phyloP scores from a whole-genome alignment of 2,797 vertebrate genomes.

The Phoebastria nigripes region DNA sequence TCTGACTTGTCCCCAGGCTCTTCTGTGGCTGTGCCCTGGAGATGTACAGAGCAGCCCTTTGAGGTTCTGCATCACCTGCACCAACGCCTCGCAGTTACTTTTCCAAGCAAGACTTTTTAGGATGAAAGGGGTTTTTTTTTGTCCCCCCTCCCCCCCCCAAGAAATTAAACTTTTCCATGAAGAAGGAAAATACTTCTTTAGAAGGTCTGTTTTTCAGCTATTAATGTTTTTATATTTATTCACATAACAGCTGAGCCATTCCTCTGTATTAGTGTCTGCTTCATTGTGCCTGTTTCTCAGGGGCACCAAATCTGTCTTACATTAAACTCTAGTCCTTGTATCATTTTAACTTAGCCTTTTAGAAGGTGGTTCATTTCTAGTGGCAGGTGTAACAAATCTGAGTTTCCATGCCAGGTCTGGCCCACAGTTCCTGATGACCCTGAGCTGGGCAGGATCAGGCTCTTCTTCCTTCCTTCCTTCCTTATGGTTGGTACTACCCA shows the following conservation, averaged over 20 bases:
- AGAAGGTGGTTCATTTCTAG: conserved; percentile 34
- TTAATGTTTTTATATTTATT: not conserved
- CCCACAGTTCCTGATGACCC: not conserved
- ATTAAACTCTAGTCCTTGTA: not conserved
- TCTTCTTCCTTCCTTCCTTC: not conserved
- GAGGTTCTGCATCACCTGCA: not conserved
- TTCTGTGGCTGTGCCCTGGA: not conserved
- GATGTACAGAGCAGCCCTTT: not conserved
- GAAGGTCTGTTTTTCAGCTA: not conserved
- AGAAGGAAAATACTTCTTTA: not conserved
- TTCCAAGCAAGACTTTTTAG: not conserved
- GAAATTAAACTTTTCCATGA: not conserved
- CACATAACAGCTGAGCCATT: not conserved
- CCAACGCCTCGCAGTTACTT: not conserved
- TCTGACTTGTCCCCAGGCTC: not conserved
- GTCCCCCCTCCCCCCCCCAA: not conserved
- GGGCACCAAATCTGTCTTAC: not conserved
- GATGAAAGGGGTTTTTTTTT: not conserved
- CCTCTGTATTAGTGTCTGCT: not conserved
- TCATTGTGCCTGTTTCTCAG: not conserved
- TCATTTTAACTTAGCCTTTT: not conserved
- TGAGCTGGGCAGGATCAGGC: not conserved
- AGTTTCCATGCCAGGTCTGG: not conserved
- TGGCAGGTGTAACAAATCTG: not conserved
- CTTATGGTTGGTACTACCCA: not conserved